Percentiles rank a stretch among this genome's conserved stretches.
phyloP scores from a whole-genome alignment of 2,888 invertebrate species.

The Diploptera punctata region DNA sequence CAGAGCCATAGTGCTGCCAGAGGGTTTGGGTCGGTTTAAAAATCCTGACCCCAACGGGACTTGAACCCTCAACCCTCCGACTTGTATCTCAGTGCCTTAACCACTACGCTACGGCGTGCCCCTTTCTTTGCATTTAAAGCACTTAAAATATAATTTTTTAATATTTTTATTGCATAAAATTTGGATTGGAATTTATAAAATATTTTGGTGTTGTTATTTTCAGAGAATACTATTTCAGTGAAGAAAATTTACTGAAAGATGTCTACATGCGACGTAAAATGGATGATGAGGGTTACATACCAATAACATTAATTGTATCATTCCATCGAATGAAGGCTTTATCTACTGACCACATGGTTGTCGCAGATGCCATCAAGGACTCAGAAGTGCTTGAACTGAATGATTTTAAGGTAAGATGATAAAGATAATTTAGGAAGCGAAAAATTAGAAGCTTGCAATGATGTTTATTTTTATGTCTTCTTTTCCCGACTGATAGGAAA shows the following conservation, averaged over 20 bases:
- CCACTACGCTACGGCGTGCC: too few species aligned
- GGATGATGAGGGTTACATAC: slow-evolving; percentile 92
- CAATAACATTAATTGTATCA: slow-evolving; percentile 91
- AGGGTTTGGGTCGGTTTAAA: too few species aligned
- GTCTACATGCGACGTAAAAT: slow-evolving; percentile 97
- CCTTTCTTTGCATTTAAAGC: too few species aligned
- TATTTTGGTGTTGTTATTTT: too few species aligned
- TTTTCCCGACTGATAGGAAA: slow-evolving; percentile 15
- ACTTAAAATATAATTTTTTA: too few species aligned
- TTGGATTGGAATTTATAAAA: too few species aligned
- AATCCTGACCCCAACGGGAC: too few species aligned
- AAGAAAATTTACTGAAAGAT: slow-evolving; percentile 93
- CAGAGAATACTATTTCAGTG: slow-evolving; percentile 99
- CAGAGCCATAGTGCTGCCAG: too few species aligned
- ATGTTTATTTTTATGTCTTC: slow-evolving; percentile 13
- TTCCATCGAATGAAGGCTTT: slow-evolving; percentile 93
- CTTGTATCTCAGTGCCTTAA: too few species aligned
- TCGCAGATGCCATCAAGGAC: slow-evolving; percentile 84
- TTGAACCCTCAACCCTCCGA: too few species aligned
- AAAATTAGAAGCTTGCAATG: slow-evolving; percentile 23
- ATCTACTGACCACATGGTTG: slow-evolving; percentile 82
- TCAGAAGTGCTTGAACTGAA: slow-evolving; percentile 85
- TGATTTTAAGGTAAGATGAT: slow-evolving; percentile 69
- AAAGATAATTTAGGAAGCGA: too few species aligned
- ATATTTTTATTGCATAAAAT: too few species aligned